phyloP scores from a whole-genome alignment of 1,140 invertebrate genomes.

The Mycetomoellerius zeteki region DNA sequence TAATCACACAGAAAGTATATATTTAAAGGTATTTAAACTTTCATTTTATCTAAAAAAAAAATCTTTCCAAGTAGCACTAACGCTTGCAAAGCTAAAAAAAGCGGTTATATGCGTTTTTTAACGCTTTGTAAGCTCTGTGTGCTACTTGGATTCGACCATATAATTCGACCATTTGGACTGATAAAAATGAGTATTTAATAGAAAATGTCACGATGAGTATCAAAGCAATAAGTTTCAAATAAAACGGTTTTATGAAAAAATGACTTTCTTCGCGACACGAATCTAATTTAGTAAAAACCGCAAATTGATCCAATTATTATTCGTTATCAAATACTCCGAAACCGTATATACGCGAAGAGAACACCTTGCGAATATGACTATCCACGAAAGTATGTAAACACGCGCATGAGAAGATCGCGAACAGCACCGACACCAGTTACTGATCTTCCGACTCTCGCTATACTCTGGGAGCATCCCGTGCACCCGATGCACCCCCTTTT shows the following conservation, averaged over 20 bases:
- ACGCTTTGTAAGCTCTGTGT: too few relatives aligned
- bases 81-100: too few relatives aligned
- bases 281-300: not conserved
- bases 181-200: constrained; percentile 10
- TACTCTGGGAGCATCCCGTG: constrained; percentile 71
- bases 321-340: not conserved
- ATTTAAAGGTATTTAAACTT: not conserved
- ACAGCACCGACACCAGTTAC: constrained; percentile 65
- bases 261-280: not conserved
- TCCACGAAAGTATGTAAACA: constrained; percentile 14
- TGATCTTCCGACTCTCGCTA: constrained; percentile 59
- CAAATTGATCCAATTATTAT: not conserved
- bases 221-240: not conserved
- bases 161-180: not conserved
- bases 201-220: not conserved
- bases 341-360: not conserved
- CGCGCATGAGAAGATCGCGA: constrained; percentile 46
- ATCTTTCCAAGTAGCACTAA: too few relatives aligned
- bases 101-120: too few relatives aligned
- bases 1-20: not conserved
- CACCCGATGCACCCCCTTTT: constrained; percentile 73
- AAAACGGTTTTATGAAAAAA: not conserved
- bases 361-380: constrained; percentile 11
- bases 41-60: not conserved
- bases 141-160: not conserved